A percentile compares a stretch with the other conserved stretches of the same genome.
These are phyloP conservation scores for Charadrius vociferus DNA, from an alignment of 2,113 vertebrate genomes.

Conservation along the genomic window DNA sequence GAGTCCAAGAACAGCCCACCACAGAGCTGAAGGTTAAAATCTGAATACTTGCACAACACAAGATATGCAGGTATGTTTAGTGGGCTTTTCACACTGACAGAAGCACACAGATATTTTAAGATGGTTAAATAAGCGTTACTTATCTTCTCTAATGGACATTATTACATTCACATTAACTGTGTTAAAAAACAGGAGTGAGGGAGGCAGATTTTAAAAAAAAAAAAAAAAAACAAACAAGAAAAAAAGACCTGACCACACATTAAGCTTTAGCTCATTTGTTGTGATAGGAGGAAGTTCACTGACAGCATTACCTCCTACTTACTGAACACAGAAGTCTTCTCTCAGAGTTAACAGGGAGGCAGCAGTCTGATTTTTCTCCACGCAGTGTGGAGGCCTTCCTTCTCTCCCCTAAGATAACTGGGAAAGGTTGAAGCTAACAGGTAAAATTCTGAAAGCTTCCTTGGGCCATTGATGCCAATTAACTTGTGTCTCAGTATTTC, in stretches of 20 bases:
- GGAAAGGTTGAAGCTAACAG: not conserved
- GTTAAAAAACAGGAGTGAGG: not conserved
- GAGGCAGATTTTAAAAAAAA: not conserved
- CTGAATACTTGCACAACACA: not conserved
- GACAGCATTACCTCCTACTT: not conserved
- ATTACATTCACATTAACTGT: fast-evolving
- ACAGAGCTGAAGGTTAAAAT: not conserved
- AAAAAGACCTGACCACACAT: fast-evolving
- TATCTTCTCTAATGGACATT: not conserved
- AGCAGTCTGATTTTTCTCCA: not conserved
- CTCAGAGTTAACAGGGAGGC: not conserved
- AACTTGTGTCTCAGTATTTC: not conserved
- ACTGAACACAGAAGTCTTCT: not conserved
- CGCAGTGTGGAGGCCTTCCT: not conserved
- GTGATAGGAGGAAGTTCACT: not conserved
- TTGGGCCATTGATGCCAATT: not conserved
- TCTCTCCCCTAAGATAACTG: not conserved
- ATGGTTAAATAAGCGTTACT: not conserved
- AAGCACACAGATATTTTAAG: not conserved
- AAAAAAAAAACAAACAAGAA: no score
- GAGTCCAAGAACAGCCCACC: not conserved
- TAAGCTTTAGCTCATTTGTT: not conserved
- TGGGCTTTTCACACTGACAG: not conserved
- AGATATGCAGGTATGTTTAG: not conserved
- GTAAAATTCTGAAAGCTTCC: not conserved